Conservation (phyloP, 2,888 invertebrate genomes). For the Polymixis flavicincta region DNA sequence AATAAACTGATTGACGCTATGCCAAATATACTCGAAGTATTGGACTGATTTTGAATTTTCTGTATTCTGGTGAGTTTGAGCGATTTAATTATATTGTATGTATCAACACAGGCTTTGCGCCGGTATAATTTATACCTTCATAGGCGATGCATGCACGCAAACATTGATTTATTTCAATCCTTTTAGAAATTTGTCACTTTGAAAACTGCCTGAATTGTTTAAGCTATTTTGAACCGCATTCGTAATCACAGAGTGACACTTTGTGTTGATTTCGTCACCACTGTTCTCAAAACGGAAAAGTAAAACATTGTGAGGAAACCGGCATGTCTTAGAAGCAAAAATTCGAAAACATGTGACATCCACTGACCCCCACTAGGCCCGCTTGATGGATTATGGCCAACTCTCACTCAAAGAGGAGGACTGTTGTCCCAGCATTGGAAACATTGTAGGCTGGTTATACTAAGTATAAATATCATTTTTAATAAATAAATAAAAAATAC, state of each 20-base stretch:
- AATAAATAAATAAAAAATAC: too few species aligned
- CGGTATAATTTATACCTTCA: neutral
- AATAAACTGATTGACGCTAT: neutral
- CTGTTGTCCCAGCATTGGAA: too few species aligned
- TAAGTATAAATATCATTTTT: too few species aligned
- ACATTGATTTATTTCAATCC: constrained; percentile 17
- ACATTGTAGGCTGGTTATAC: neutral
- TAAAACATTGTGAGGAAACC: too few species aligned
- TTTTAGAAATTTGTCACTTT: constrained; percentile 12
- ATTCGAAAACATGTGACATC: too few species aligned
- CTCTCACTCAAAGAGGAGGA: too few species aligned
- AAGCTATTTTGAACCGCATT: neutral
- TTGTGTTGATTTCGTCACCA: too few species aligned
- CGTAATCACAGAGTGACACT: too few species aligned
- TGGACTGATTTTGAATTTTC: neutral
- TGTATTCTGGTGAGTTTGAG: neutral
- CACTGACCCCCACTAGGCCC: too few species aligned
- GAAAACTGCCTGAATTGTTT: neutral
- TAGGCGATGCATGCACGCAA: neutral
- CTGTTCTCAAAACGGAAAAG: too few species aligned
- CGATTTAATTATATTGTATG: constrained; percentile 18
- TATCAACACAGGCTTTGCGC: neutral
- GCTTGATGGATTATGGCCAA: too few species aligned
- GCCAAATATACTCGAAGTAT: neutral
- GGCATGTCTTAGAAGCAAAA: too few species aligned